phyloP scores from a whole-genome alignment of 1,140 invertebrate genomes.

The Scaptodrosophila lebanonensis region DNA sequence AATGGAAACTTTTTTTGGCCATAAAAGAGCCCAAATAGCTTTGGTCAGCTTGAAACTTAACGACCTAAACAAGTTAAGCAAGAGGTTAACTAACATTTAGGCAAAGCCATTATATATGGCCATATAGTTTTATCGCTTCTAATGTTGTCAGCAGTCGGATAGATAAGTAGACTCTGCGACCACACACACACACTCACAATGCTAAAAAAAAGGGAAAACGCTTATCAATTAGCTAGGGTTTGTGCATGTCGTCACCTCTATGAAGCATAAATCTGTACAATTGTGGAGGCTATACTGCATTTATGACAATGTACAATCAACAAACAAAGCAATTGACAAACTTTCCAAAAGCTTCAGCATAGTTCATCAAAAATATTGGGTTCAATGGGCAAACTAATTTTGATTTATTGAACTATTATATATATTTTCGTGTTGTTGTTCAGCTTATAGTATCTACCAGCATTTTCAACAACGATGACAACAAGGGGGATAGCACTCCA shows the following conservation, averaged over 20 bases:
- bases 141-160: slow-evolving; percentile 13
- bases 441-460: slow-evolving; percentile 13
- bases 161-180: slow-evolving; percentile 37
- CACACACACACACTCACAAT: slow-evolving; percentile 31
- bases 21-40: slow-evolving; percentile 27
- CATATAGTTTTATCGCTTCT: slow-evolving; percentile 56
- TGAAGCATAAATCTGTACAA: slow-evolving; percentile 18
- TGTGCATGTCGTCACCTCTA: slow-evolving; percentile 18
- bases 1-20: slow-evolving; percentile 34
- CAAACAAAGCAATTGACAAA: slow-evolving; percentile 1
- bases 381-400: slow-evolving; percentile 22
- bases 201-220: neutral
- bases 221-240: slow-evolving; percentile 32
- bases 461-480: too few species aligned
- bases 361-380: neutral
- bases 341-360: neutral
- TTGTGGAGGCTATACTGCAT: neutral
- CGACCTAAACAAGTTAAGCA: slow-evolving; percentile 42
- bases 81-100: slow-evolving; percentile 12
- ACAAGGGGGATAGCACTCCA: too few species aligned
- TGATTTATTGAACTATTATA: slow-evolving; percentile 25
- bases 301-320: slow-evolving; percentile 1
- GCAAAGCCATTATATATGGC: neutral
- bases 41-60: slow-evolving; percentile 6
- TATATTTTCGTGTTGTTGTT: slow-evolving; percentile 25